Conservation (phyloP, 2,888 invertebrate species). For the Reticulitermes lucifugus region DNA sequence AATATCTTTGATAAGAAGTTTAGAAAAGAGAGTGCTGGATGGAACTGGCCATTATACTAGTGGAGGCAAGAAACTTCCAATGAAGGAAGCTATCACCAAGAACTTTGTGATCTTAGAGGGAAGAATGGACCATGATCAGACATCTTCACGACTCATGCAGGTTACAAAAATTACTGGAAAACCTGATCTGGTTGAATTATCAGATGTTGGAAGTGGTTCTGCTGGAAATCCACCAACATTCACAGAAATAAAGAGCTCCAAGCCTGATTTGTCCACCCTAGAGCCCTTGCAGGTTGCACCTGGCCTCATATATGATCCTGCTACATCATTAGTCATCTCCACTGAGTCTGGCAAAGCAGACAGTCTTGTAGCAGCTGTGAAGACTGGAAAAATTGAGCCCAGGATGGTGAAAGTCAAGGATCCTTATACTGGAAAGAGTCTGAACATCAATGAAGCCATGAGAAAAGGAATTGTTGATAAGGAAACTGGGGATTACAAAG, state of each 20-base stretch:
- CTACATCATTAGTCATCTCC: slow-evolving; percentile 79
- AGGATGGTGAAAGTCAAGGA: slow-evolving; percentile 77
- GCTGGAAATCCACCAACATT: slow-evolving; percentile 65
- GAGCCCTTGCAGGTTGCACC: slow-evolving; percentile 80
- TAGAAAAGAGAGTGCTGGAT: slow-evolving; percentile 84
- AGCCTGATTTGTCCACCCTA: slow-evolving; percentile 61
- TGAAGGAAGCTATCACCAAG: slow-evolving; percentile 80
- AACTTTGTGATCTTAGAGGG: slow-evolving; percentile 73
- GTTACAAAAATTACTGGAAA: slow-evolving; percentile 79
- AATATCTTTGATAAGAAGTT: slow-evolving; percentile 75
- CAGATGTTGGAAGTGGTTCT: slow-evolving; percentile 63
- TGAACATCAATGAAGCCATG: slow-evolving; percentile 81
- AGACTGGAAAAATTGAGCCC: slow-evolving; percentile 78
- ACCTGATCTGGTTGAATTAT: slow-evolving; percentile 79
- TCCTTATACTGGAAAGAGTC: slow-evolving; percentile 74
- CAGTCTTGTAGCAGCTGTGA: slow-evolving; percentile 80
- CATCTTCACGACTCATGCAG: slow-evolving; percentile 74
- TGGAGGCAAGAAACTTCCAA: slow-evolving; percentile 71
- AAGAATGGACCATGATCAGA: slow-evolving; percentile 63
- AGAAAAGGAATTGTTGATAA: slow-evolving; percentile 80
- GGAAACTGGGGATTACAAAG: slow-evolving; percentile 75
- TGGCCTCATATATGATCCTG: slow-evolving; percentile 83
- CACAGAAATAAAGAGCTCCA: slow-evolving; percentile 65
- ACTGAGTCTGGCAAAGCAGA: slow-evolving; percentile 77
- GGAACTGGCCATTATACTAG: slow-evolving; percentile 78